Evolutionary conservation across 2,797 vertebrate genomes (phyloP).

Genomic region (Melopsittacus undulatus): DNA sequence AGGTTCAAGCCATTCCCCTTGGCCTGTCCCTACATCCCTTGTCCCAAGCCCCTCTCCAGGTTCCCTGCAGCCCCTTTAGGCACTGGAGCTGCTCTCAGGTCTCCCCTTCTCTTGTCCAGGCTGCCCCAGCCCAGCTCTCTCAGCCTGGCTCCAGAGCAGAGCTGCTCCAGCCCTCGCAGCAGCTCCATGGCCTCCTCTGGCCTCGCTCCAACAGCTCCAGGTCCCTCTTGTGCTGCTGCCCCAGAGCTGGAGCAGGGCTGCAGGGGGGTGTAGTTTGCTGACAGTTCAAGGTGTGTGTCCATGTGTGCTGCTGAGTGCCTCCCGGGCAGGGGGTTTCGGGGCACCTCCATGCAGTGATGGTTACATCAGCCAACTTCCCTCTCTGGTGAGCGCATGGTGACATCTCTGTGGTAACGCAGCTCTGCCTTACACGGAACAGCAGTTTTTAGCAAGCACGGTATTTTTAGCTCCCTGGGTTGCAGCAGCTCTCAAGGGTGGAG

Average conservation of each 20-base stretch:
- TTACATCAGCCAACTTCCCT: rapidly evolving
- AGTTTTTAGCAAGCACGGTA: neutral
- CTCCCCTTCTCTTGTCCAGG: too few relatives aligned
- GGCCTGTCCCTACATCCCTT: too few relatives aligned
- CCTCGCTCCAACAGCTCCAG: neutral
- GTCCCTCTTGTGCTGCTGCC: neutral
- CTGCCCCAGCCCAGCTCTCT: too few relatives aligned
- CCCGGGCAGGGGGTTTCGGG: too few relatives aligned
- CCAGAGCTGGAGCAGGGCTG: neutral
- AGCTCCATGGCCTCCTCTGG: too few relatives aligned
- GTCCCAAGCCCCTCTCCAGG: too few relatives aligned
- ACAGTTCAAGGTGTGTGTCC: neutral
- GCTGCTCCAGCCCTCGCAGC: too few relatives aligned
- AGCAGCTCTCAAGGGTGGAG: neutral
- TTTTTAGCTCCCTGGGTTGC: slow-evolving; percentile 13
- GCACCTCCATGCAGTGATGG: rapidly evolving
- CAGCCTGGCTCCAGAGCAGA: too few relatives aligned
- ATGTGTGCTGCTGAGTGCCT: neutral
- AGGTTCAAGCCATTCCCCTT: too few relatives aligned
- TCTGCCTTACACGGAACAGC: neutral
- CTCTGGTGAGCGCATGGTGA: neutral
- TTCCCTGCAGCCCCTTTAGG: too few relatives aligned
- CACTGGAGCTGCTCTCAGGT: too few relatives aligned
- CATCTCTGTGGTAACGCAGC: neutral
- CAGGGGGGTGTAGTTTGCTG: neutral